These are phyloP conservation scores for Smutsia temminckii DNA, from an alignment of 2,797 vertebrate species.

Conservation along the genomic window DNA sequence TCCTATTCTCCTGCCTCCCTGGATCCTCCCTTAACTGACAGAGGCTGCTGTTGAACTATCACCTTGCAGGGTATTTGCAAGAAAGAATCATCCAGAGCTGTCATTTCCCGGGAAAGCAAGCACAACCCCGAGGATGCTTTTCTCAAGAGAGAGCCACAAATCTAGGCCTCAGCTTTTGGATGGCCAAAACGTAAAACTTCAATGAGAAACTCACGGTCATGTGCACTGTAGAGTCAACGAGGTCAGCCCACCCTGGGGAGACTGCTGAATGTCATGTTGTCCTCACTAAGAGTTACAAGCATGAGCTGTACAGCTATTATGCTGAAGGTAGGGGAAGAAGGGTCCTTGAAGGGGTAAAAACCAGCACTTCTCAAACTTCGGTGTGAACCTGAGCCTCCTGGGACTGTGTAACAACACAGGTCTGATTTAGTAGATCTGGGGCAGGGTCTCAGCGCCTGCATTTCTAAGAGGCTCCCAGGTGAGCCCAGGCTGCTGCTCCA, in stretches of 20 bases:
- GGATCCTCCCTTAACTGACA: neutral
- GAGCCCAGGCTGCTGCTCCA: neutral
- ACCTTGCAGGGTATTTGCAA: neutral
- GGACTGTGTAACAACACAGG: neutral
- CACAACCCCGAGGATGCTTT: no score
- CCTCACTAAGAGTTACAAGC: neutral
- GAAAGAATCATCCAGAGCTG: neutral
- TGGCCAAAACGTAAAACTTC: neutral
- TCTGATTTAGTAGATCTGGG: neutral
- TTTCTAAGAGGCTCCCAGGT: neutral
- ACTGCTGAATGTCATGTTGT: no score
- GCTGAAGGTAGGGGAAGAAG: no score
- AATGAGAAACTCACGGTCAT: rapidly evolving
- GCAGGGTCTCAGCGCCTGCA: neutral
- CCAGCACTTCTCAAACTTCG: neutral
- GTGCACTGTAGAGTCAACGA: neutral
- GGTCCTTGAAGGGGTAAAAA: neutral
- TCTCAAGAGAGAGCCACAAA: neutral
- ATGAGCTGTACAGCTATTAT: neutral
- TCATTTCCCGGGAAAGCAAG: neutral
- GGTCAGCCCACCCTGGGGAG: neutral
- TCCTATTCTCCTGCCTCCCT: neutral
- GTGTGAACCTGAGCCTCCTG: rapidly evolving
- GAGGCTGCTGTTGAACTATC: neutral
- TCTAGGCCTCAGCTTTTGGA: neutral